phyloP scores from a whole-genome alignment of 2,113 vertebrate species.

The Calypte anna region DNA sequence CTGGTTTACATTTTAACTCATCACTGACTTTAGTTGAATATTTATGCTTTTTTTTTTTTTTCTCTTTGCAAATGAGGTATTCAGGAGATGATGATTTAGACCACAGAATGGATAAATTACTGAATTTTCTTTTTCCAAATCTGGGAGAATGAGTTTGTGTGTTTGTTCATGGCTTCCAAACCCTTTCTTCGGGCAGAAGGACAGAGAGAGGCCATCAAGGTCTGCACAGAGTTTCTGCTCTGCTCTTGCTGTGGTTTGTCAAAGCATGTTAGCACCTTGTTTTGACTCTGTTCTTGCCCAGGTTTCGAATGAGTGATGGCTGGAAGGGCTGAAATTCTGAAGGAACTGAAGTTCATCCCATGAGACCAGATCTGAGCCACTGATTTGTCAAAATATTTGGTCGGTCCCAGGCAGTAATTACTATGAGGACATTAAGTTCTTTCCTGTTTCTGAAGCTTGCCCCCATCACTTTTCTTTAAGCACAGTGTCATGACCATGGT shows the following conservation, averaged over 20 bases:
- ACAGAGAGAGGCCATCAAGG: background rate
- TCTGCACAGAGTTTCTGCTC: background rate
- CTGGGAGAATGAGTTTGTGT: background rate
- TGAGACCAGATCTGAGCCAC: background rate
- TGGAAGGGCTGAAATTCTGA: background rate
- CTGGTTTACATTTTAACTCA: background rate
- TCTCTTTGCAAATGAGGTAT: background rate
- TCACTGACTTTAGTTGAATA: background rate
- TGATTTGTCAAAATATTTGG: background rate
- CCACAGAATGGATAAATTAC: background rate
- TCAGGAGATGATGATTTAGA: background rate
- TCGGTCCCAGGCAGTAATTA: background rate
- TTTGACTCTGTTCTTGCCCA: background rate
- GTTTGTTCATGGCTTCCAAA: background rate
- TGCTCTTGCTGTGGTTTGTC: background rate
- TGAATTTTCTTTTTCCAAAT: background rate
- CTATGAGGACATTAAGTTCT: background rate
- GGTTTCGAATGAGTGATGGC: background rate
- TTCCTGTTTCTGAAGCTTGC: background rate
- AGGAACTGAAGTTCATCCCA: background rate
- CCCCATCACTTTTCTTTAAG: background rate
- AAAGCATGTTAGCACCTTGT: background rate
- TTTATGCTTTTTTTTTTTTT: background rate
- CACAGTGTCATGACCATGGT: rapidly evolving
- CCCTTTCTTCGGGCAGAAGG: background rate